Conservation (phyloP, 2,113 vertebrate genomes). For the Aythya baeri region DNA sequence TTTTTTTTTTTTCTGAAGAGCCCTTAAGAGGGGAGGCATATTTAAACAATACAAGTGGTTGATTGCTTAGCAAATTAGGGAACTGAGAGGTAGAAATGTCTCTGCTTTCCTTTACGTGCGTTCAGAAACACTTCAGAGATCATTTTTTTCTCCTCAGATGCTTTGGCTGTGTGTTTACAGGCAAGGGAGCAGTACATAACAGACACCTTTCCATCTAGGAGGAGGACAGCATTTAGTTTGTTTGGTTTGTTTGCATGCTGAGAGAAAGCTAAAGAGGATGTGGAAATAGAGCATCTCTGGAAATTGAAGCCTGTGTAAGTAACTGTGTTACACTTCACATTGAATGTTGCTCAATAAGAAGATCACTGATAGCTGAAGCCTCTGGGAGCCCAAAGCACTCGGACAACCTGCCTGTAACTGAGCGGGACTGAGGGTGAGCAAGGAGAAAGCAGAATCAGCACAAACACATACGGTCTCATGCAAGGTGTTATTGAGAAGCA, state of each 20-base stretch:
- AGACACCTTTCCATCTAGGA: background rate
- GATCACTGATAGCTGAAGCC: background rate
- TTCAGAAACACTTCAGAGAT: background rate
- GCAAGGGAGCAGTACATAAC: background rate
- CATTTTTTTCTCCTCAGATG: background rate
- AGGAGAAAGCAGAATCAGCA: background rate
- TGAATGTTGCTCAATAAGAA: background rate
- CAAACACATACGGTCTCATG: background rate
- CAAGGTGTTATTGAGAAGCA: background rate
- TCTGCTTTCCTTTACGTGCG: background rate
- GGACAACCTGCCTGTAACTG: rapidly evolving
- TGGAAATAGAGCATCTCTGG: background rate
- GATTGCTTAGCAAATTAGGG: background rate
- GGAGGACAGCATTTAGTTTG: rapidly evolving
- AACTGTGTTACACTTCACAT: background rate
- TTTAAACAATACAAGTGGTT: background rate
- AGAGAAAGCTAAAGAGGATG: background rate
- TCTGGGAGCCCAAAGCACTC: background rate
- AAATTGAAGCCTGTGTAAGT: background rate
- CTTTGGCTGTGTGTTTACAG: background rate
- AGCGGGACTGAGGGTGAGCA: background rate
- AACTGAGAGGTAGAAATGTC: background rate
- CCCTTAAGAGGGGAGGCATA: background rate
- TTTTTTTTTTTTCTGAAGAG: background rate
- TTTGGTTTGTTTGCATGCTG: background rate